phyloP scores from a whole-genome alignment of 2,888 invertebrate species.

The Acrocyrtus sp. region DNA sequence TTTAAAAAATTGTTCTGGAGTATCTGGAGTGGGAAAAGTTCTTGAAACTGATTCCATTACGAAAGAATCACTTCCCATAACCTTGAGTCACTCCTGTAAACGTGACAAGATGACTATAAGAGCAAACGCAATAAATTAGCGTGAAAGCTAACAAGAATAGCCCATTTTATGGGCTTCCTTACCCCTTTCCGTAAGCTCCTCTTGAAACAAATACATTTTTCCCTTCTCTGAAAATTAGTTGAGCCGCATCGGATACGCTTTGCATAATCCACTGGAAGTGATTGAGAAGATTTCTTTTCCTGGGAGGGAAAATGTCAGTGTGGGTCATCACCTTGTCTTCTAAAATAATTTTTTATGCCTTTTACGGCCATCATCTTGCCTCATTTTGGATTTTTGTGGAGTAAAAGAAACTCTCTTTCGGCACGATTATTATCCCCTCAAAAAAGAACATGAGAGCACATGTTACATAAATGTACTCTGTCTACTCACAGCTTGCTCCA shows the following conservation, averaged over 20 bases:
- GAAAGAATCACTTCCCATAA: neutral
- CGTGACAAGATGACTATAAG: neutral
- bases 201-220: neutral
- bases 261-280: neutral
- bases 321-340: constrained; percentile 38
- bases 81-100: neutral
- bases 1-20: no score
- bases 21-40: neutral
- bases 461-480: no score
- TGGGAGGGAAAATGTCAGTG: constrained; percentile 15
- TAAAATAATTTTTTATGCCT: constrained; percentile 25
- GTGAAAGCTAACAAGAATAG: constrained; percentile 25
- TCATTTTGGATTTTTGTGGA: constrained; percentile 1
- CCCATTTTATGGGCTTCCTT: constrained; percentile 23
- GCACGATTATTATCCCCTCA: no score
- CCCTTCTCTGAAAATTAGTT: neutral
- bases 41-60: neutral
- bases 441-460: no score
- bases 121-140: constrained; percentile 22
- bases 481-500: no score
- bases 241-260: neutral
- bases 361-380: constrained; percentile 13
- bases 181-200: neutral
- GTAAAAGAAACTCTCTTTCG: no score
- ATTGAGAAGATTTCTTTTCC: neutral